These are phyloP conservation scores for Steatornis caripensis DNA, from an alignment of 2,113 vertebrate species.

Conservation along the genomic window DNA sequence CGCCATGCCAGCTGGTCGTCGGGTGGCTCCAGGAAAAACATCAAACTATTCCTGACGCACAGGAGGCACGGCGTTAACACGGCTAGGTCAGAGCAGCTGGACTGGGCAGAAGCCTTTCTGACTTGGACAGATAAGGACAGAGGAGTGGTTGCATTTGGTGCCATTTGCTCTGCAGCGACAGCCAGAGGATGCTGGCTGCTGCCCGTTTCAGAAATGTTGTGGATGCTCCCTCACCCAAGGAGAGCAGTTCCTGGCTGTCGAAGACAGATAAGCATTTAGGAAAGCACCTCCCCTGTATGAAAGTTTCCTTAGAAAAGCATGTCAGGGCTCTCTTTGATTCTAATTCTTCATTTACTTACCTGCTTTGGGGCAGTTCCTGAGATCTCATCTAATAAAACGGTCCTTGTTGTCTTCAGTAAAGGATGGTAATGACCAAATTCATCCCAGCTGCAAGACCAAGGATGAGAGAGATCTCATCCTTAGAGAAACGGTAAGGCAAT, in stretches of 20 bases:
- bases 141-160: not conserved
- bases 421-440: not conserved
- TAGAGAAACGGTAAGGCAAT: not conserved
- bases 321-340: not conserved
- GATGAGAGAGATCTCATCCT: not conserved
- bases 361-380: not conserved
- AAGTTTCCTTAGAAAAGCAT: not conserved
- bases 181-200: not conserved
- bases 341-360: not conserved
- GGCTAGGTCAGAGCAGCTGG: not conserved
- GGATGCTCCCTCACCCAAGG: not conserved
- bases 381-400: not conserved
- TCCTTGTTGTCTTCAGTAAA: not conserved
- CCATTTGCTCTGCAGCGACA: fast-evolving
- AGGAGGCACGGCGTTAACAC: not conserved
- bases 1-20: not conserved
- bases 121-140: not conserved
- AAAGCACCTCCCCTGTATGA: not conserved
- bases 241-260: not conserved
- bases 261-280: not conserved
- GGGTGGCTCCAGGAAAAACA: not conserved
- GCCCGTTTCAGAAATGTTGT: not conserved
- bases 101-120: not conserved
- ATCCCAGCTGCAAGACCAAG: not conserved
- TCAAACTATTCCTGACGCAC: not conserved